phyloP scores from a whole-genome alignment of 1,140 invertebrate genomes.

The Pseudomyrmex gracilis region DNA sequence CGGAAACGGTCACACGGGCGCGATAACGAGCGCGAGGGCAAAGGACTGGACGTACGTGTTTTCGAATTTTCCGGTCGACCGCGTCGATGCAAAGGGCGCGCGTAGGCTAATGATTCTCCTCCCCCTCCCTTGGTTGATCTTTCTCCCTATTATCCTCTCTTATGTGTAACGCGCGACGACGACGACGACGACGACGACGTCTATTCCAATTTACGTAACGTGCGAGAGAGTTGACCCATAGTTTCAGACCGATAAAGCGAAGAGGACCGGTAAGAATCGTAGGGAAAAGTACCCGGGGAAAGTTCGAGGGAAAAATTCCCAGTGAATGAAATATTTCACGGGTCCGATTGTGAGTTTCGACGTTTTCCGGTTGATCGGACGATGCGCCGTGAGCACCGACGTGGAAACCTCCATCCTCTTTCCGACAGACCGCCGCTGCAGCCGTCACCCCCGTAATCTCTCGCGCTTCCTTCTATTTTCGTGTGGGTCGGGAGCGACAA shows the following conservation, averaged over 20 bases:
- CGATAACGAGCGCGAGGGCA: constrained; percentile 64
- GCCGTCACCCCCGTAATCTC: constrained; percentile 68
- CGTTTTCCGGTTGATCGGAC: constrained; percentile 82
- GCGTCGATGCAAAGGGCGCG: constrained; percentile 62
- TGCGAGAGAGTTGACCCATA: constrained; percentile 68
- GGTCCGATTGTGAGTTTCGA: constrained; percentile 79
- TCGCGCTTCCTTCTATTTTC: constrained; percentile 59
- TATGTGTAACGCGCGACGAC: neutral
- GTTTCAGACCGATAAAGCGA: constrained; percentile 66
- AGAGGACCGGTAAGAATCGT: constrained; percentile 51
- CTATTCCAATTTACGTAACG: constrained; percentile 40
- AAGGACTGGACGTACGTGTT: constrained; percentile 67
- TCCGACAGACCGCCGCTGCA: constrained; percentile 71
- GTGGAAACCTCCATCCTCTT: constrained; percentile 80
- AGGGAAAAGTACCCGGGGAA: constrained; percentile 57
- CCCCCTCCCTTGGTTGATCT: neutral
- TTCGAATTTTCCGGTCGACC: constrained; percentile 72
- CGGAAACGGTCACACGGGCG: constrained; percentile 43
- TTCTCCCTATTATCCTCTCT: constrained; percentile 10
- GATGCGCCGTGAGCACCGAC: constrained; percentile 76
- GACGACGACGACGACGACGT: neutral
- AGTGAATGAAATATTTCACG: constrained; percentile 81
- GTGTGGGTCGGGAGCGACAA: neutral
- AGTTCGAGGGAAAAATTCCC: constrained; percentile 77
- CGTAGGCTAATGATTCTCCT: constrained; percentile 64